Percentiles rank a stretch among this genome's conserved stretches.
Evolutionary conservation across 2,888 invertebrate species (phyloP).

Genomic region (Pyralis farinalis): DNA sequence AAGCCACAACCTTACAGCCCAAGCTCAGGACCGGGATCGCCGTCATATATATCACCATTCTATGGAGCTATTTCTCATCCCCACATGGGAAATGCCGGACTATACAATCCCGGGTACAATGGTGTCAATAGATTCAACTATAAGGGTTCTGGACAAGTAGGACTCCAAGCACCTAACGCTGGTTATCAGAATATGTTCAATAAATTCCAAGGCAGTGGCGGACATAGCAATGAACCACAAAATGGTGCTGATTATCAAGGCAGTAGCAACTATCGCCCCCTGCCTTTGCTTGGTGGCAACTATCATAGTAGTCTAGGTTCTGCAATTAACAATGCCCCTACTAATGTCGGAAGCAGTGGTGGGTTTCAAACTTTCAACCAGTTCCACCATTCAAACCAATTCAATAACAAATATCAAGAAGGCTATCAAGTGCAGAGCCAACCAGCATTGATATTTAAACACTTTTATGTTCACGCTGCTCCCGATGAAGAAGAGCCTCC

Average conservation of each 20-base stretch:
- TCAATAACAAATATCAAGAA: constrained; percentile 59
- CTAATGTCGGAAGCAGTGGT: background rate
- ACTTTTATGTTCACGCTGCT: constrained; percentile 71
- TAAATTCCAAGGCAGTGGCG: background rate
- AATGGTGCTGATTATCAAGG: constrained; percentile 23
- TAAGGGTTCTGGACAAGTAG: constrained; percentile 16
- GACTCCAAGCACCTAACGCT: constrained; percentile 11
- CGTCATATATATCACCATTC: constrained; percentile 21
- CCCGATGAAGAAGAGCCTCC: constrained; percentile 74
- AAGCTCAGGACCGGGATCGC: background rate
- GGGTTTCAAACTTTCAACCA: constrained; percentile 14
- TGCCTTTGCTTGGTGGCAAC: background rate
- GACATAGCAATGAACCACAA: background rate
- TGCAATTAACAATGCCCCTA: background rate
- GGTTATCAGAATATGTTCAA: constrained; percentile 16
- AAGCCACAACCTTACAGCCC: constrained; percentile 40
- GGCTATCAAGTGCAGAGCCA: constrained; percentile 87
- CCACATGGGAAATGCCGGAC: constrained; percentile 25
- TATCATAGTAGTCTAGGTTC: background rate
- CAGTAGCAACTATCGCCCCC: background rate
- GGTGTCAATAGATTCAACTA: constrained; percentile 20
- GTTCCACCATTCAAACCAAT: constrained; percentile 33
- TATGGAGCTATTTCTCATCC: constrained; percentile 61
- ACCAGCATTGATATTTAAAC: constrained; percentile 85
- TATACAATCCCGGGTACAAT: constrained; percentile 29